Base-by-base conservation (phyloP, 2,888 invertebrate genomes). In the Dryocosmus kuriphilus region DNA sequence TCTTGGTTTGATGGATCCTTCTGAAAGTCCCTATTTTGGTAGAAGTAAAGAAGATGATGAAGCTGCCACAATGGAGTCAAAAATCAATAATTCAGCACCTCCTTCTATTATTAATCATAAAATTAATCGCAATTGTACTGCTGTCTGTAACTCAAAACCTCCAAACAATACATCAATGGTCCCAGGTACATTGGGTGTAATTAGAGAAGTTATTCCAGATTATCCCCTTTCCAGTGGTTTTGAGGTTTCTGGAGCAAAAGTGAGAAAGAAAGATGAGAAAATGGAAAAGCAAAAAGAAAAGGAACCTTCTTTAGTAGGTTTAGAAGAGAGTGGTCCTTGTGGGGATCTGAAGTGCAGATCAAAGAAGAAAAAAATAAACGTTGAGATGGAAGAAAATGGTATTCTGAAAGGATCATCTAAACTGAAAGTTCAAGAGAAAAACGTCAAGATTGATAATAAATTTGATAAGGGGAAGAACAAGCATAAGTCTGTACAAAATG, bases 21-120 rank as follows among this genome's bases (percentile, higher is more conserved):
- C 86, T 2, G 90, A 90, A 61, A 90, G 90, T 79, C 90, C 90
- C 5, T 90, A 86, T 61, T 90, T 89, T 73, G 85, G 86, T 6
- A 81, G 86, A n/a, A 83, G 80, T 1, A 81, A 61, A 73, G 78
- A 62, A 16, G 41, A 80, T 24, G n/a, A 61, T 22, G 78, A 77
- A 35, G 24, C 30, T 11, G 6, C 51, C 0, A 51, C 24, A 57
- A 35, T 61, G 8, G n/a, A 14, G 2, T n/a, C 30, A 3, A 74
- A 77, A 71, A 55, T 19, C 7, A 22, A 60, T 61, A 62, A 32
- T 61, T 19, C 14, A 19, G 30, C 61, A 61, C 19, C 61, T 19
- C 4, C 61, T 1, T 7, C 61, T 61, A 41, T 16, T 41, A 41
- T 16, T 41, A n/a, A n/a, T 62, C 35, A 30, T n/a, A 19, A 32